These are phyloP conservation scores for Drosophila greeni DNA, from an alignment of 2,888 invertebrate species.

Conservation along the genomic window DNA sequence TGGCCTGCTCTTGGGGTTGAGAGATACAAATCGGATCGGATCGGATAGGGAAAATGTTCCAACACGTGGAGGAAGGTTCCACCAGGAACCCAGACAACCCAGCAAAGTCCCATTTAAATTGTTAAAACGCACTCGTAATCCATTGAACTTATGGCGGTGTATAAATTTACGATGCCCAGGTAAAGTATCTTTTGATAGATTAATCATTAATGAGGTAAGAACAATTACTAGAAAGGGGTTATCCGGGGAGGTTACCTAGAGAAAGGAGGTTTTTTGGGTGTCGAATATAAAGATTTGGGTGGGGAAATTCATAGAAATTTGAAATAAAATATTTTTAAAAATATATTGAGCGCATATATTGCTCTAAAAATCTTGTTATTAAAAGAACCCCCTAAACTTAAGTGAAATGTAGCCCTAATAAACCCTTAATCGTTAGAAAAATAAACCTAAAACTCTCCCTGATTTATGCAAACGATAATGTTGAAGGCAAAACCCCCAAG, in stretches of 20 bases:
- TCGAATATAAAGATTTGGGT: no score
- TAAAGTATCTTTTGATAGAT: conserved; percentile 18
- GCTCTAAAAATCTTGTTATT: background rate
- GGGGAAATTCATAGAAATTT: no score
- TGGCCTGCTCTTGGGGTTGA: conserved; percentile 40
- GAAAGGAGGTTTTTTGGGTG: no score
- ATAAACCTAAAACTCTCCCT: background rate
- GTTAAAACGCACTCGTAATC: conserved; percentile 36
- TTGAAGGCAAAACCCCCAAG: background rate
- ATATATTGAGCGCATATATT: background rate
- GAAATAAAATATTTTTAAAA: no score
- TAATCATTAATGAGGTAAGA: conserved; percentile 19
- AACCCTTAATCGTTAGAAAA: no score
- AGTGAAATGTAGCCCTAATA: no score
- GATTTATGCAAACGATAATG: conserved; percentile 6
- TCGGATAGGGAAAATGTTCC: no score
- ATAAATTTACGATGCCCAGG: conserved; percentile 15
- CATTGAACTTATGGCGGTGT: conserved; percentile 30
- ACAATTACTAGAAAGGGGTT: background rate
- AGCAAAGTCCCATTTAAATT: conserved; percentile 30
- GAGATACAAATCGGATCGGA: conserved; percentile 18
- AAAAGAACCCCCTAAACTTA: no score
- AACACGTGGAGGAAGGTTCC: conserved; percentile 24
- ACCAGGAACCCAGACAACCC: background rate
- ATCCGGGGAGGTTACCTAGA: background rate